Percentiles rank a stretch among this genome's conserved stretches.
These are phyloP conservation scores for Xenopus laevis DNA, from an alignment of 2,113 vertebrate genomes.

Conservation along the genomic window DNA sequence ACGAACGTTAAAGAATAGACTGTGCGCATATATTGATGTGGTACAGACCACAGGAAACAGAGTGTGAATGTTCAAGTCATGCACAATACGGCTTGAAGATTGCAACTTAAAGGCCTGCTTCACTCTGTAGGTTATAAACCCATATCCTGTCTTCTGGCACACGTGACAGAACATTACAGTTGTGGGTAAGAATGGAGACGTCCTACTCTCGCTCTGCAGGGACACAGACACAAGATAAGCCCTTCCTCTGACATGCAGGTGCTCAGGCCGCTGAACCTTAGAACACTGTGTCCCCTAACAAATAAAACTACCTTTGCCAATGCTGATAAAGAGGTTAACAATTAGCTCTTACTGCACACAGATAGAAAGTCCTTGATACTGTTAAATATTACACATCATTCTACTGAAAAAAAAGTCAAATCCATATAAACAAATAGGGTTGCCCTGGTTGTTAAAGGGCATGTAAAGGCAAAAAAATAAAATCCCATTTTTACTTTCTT, in stretches of 20 bases:
- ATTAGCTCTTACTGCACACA: constrained; percentile 57
- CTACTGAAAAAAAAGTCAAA: not conserved
- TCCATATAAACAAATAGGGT: not conserved
- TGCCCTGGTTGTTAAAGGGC: too few relatives aligned
- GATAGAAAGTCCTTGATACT: constrained; percentile 52
- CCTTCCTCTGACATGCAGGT: constrained; percentile 32
- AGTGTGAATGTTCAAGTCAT: constrained; percentile 48
- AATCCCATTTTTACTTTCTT: too few relatives aligned
- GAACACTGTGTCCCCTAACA: constrained; percentile 51
- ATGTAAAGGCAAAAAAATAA: too few relatives aligned
- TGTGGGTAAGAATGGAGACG: constrained; percentile 35
- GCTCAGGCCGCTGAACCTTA: constrained; percentile 11
- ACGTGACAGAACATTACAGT: constrained; percentile 54
- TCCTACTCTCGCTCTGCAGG: constrained; percentile 44
- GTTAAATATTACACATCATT: constrained; percentile 39
- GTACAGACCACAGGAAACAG: constrained; percentile 43
- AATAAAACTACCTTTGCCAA: constrained; percentile 54
- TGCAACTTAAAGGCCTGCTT: constrained; percentile 55
- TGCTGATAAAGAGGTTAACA: constrained; percentile 63
- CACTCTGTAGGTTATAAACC: constrained; percentile 70
- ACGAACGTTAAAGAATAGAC: not conserved
- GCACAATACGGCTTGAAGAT: constrained; percentile 57
- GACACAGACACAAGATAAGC: constrained; percentile 41
- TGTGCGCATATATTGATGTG: constrained; percentile 44
- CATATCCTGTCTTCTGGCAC: constrained; percentile 80